Conservation (phyloP, 2,113 vertebrate species). For the Cisticola juncidis region DNA sequence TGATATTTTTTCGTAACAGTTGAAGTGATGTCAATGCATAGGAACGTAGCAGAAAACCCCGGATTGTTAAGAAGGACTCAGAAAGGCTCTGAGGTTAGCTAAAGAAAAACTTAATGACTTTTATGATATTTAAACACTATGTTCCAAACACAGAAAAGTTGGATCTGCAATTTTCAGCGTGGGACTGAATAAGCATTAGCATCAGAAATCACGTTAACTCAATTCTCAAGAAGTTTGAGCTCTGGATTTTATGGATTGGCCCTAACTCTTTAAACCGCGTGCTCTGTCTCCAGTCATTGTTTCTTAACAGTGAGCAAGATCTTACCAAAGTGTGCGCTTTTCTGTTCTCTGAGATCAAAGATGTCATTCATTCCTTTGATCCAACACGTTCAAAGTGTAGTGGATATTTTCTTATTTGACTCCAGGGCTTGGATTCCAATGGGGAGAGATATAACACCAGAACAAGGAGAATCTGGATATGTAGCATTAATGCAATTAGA, state of each 20-base stretch:
- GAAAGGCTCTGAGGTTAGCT: neutral
- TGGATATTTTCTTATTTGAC: constrained; percentile 23
- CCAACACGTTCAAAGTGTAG: constrained; percentile 17
- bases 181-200: neutral
- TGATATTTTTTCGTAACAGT: neutral
- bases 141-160: neutral
- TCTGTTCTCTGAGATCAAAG: neutral
- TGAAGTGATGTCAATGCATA: neutral
- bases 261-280: neutral
- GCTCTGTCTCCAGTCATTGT: neutral
- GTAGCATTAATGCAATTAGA: constrained; percentile 14
- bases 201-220: neutral
- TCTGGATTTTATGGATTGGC: neutral
- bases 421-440: constrained; percentile 32
- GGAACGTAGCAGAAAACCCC: neutral
- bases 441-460: neutral
- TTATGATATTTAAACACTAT: neutral
- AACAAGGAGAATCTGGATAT: constrained; percentile 12
- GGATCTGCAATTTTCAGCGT: neutral
- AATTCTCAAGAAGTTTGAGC: neutral
- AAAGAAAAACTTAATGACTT: neutral
- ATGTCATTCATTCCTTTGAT: constrained; percentile 44
- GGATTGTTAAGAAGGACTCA: neutral
- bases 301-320: neutral
- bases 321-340: neutral